A percentile compares a stretch with the other conserved stretches of the same genome.
Conservation (phyloP, 1,140 invertebrate species). For the Campoletis sonorensis region DNA sequence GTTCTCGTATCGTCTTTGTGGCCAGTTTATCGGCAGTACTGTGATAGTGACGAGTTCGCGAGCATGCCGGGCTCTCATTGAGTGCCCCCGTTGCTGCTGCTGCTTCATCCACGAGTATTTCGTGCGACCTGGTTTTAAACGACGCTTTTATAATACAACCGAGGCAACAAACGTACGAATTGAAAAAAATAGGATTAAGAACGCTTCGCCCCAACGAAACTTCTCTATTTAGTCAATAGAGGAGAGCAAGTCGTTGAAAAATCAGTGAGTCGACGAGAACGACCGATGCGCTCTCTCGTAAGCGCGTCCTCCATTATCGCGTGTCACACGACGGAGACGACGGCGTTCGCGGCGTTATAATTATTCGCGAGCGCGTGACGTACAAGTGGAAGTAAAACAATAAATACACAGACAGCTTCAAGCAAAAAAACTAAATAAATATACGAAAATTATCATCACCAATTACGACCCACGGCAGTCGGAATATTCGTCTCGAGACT, state of each 20-base stretch:
- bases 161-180: too few species aligned
- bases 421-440: too few species aligned
- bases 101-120: neutral
- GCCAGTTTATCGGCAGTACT: constrained; percentile 44
- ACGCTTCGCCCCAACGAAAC: neutral
- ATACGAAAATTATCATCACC: too few species aligned
- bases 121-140: neutral
- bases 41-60: constrained; percentile 34
- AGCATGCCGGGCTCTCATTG: constrained; percentile 47
- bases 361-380: constrained; percentile 31
- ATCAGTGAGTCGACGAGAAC: neutral
- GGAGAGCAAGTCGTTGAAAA: neutral
- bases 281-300: constrained; percentile 21
- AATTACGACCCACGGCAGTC: too few species aligned
- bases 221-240: neutral
- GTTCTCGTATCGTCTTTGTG: constrained; percentile 48
- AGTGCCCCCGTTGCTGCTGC: neutral
- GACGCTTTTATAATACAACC: neutral
- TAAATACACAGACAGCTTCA: neutral
- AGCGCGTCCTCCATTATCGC: constrained; percentile 22
- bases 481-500: too few species aligned
- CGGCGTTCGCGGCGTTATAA: too few species aligned
- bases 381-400: neutral
- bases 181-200: neutral
- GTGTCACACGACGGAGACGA: neutral